Base-by-base conservation (phyloP, 64 coral and sea anemone genomes). In the Montipora cactus region DNA sequence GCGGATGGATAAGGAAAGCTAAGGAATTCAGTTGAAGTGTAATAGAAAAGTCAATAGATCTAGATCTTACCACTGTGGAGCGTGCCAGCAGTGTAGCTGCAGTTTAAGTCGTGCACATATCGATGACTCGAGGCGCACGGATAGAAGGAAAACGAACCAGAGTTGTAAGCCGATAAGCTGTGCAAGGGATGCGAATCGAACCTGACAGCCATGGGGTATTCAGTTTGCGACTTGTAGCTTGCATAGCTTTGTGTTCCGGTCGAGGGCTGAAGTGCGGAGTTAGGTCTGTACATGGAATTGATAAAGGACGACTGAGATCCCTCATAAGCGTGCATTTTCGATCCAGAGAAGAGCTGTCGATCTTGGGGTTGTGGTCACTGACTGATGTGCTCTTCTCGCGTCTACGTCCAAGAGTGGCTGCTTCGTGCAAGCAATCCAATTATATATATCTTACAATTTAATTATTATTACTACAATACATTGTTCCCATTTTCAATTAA, bases 401-500 rank as follows among this genome's bases (percentile, higher is more conserved):
- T 13, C 52, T 67, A 88, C 44, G 47, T 8, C 58, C 9, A 89
- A 79, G 67, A 90, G 72, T 95, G 88, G 90, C 88, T 68, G 23
- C 62, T 87, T 89, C 22, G 47, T 49, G 79, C 78, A 84, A 75
- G 76, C 89, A 92, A 97, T 95, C 92, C 93, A 84, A 89, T 97
- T 97, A 95, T 97, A 64, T 64, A 79, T 92, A 95, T 84, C 84
- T 59, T 91, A 88, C 89, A 82, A 95, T 97, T 95, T 97, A 94
- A 97, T 97, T 94, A 97, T 76, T 91, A 96, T 64, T 64, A 81
- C 53, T 92, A 95, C 83, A 97, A 97, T 92, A 86, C 84, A 95
- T 97, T 97, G 96, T 97, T 92, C 87, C 84, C 67, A 87, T 91
- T 94, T 94, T 98, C 81, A 95, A 92, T 90, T 98, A 98, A 98